These are phyloP conservation scores for Archips crataeganus DNA, from an alignment of 2,888 invertebrate genomes.

Conservation along the genomic window DNA sequence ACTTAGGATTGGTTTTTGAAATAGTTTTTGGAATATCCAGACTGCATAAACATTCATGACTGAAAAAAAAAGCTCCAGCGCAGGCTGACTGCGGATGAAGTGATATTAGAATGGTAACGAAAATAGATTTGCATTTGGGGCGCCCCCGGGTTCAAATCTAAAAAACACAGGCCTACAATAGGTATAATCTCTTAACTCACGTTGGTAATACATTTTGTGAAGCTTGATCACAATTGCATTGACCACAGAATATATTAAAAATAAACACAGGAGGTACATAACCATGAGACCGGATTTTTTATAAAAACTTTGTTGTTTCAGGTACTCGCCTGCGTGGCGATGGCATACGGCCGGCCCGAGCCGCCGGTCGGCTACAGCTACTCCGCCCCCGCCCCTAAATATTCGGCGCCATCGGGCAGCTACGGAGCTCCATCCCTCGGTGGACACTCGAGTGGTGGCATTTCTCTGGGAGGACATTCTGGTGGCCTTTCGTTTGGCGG, in stretches of 20 bases:
- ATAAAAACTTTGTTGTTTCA: slow-evolving; percentile 46
- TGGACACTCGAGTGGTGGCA: slow-evolving; percentile 52
- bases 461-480: slow-evolving; percentile 52
- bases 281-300: background rate
- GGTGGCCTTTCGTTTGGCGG: slow-evolving; percentile 53
- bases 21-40: too few relatives aligned
- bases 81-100: background rate
- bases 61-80: background rate
- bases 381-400: slow-evolving; percentile 68
- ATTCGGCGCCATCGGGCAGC: slow-evolving; percentile 62
- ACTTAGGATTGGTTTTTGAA: too few relatives aligned
- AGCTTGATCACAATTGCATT: background rate
- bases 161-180: too few relatives aligned
- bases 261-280: background rate
- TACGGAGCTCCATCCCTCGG: slow-evolving; percentile 60
- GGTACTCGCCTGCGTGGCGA: slow-evolving; percentile 81
- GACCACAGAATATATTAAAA: background rate
- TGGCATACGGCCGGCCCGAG: slow-evolving; percentile 80
- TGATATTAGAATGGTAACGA: background rate
- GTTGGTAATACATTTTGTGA: background rate
- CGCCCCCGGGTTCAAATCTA: background rate
- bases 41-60: too few relatives aligned
- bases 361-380: slow-evolving; percentile 83
- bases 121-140: background rate
- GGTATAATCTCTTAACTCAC: background rate